phyloP scores from a whole-genome alignment of 2,888 invertebrate species.

The Cloeon dipterum region DNA sequence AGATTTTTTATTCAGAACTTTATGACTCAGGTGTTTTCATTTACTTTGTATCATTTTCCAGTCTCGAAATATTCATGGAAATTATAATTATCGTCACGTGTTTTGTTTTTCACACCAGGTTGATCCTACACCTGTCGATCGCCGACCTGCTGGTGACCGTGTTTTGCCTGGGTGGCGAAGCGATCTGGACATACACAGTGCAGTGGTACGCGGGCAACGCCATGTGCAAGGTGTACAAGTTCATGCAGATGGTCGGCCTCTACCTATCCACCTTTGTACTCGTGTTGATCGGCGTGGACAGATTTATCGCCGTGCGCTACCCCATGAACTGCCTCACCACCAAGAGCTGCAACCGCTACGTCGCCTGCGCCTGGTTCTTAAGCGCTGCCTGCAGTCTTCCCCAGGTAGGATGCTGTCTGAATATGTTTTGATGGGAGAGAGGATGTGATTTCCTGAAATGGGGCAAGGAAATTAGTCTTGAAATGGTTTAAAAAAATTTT shows the following conservation, averaged over 20 bases:
- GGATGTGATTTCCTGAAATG: too few species aligned
- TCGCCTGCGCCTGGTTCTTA: conserved; percentile 44
- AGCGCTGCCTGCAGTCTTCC: conserved; percentile 54
- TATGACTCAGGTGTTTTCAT: too few species aligned
- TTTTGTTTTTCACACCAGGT: too few species aligned
- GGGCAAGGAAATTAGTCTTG: too few species aligned
- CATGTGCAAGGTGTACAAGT: conserved; percentile 59
- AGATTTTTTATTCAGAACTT: too few species aligned
- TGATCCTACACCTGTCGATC: conserved; percentile 60
- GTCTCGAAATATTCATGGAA: too few species aligned
- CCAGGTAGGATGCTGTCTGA: conserved; percentile 45
- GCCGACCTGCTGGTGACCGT: conserved; percentile 62
- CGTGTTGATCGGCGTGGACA: conserved; percentile 59
- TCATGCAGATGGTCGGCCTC: conserved; percentile 56
- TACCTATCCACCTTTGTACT: conserved; percentile 63
- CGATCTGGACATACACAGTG: conserved; percentile 57
- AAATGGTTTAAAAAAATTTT: too few species aligned
- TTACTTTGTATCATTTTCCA: too few species aligned
- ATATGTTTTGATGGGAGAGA: too few species aligned
- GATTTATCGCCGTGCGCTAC: conserved; percentile 58
- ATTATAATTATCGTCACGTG: too few species aligned
- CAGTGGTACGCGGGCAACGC: conserved; percentile 58
- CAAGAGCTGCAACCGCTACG: conserved; percentile 39
- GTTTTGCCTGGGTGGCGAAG: conserved; percentile 60
- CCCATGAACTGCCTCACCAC: conserved; percentile 46